Percentiles rank a stretch among this genome's conserved stretches.
phyloP scores from a whole-genome alignment of 2,797 vertebrate species.

The Chelon labrosus region DNA sequence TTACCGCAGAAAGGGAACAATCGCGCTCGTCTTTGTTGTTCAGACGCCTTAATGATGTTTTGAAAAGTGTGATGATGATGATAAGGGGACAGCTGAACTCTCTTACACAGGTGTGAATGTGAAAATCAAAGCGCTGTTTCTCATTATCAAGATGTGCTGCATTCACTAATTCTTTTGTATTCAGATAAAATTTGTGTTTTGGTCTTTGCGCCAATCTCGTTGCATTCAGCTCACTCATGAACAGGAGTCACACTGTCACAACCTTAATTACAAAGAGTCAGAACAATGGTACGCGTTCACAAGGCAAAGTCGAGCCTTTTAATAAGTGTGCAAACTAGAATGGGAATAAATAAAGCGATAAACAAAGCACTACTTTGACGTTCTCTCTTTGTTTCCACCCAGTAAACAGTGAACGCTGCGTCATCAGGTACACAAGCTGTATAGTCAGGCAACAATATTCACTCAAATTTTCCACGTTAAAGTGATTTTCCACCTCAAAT shows the following conservation, averaged over 20 bases:
- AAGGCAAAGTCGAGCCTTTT: background rate
- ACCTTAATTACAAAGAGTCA: constrained; percentile 27
- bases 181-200: background rate
- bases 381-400: too few relatives aligned
- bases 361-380: background rate
- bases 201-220: too few relatives aligned
- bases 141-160: constrained; percentile 2
- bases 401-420: too few relatives aligned
- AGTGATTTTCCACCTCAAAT: too few relatives aligned
- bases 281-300: background rate
- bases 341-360: constrained; percentile 8
- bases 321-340: background rate
- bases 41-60: background rate
- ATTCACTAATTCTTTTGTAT: constrained; percentile 13
- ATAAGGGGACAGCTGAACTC: background rate
- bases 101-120: background rate
- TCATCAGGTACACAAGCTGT: too few relatives aligned
- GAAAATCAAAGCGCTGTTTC: constrained; percentile 18
- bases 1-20: background rate
- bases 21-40: background rate
- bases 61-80: background rate
- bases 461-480: too few relatives aligned
- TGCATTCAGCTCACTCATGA: background rate
- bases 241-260: constrained; percentile 15
- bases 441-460: too few relatives aligned